Percentiles rank a stretch among this genome's conserved stretches.
These are phyloP conservation scores for Magallana angulata DNA, from an alignment of 1,140 invertebrate genomes.

Conservation along the genomic window DNA sequence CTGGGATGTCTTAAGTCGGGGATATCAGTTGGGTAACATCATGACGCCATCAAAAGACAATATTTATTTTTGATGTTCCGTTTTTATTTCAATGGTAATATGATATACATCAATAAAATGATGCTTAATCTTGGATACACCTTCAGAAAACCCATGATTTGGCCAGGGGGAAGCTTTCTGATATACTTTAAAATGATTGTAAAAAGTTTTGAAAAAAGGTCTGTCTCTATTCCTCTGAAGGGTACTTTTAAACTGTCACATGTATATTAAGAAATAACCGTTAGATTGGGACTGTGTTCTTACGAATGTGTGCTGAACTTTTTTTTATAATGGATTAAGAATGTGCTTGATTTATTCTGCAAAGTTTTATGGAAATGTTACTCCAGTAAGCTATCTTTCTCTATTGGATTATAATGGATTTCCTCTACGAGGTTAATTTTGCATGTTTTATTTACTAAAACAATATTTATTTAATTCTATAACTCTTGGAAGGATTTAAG, in stretches of 20 bases:
- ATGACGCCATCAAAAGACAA: conserved; percentile 25
- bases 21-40: background rate
- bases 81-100: conserved; percentile 23
- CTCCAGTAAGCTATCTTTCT: no score
- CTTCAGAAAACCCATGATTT: background rate
- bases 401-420: no score
- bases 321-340: background rate
- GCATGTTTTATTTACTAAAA: no score
- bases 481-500: no score
- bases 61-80: conserved; percentile 19
- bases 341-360: background rate
- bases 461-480: no score
- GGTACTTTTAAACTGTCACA: background rate
- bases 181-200: background rate
- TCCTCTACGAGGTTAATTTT: no score
- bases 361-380: background rate
- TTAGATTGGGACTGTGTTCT: background rate
- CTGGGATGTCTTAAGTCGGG: background rate
- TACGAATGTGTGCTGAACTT: background rate
- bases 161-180: background rate
- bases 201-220: background rate
- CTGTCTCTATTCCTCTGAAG: background rate
- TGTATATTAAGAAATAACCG: background rate
- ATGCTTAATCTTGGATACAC: background rate
- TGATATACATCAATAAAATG: conserved; percentile 31